Base-by-base conservation (phyloP, 2,797 vertebrate species). In the Mus minutoides region DNA sequence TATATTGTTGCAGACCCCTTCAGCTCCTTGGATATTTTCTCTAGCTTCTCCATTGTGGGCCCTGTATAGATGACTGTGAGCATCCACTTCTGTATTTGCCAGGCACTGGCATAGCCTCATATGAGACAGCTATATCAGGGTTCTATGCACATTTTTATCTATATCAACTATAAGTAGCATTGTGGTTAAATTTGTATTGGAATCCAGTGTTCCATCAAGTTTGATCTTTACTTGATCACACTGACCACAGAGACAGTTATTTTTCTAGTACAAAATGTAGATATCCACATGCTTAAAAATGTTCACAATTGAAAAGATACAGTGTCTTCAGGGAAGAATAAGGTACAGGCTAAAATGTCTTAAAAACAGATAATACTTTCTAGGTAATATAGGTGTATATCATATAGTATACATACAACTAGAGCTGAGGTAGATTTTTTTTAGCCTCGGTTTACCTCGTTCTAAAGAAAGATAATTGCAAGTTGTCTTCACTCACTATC, bases 311-410 rank as follows among this genome's bases (percentile, higher is more conserved):
- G 6, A 60, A 17, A 26, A 12, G 94, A 75, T 9, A 0, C 14
- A 64, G 24, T 0, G 56, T 17, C 21, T 86, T 29, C 91, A 43
- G 78, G 95, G 77, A 0, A 85, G 17, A 76, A 5, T 13, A 96
- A 67, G 37, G 2, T 87, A 37, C 12, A 87, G 13, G 6, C 88
- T 80, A 62, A 92, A 12, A 0, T 75, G 77, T 77, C 8, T 71
- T 96, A 73, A 90, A 94, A 31, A 4, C 85, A 69, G 58, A 87
- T 84, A 54, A 85, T 86, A 46, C 62, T 80, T 82, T 1, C 7
- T 90, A 14, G 34, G 64, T 46, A 19, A 13, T n/a, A 52, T n/a
- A 19, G 6, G 34, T n/a, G 22, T 75, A 0, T 11, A 67, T 67
- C 34, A 34, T 67, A 67, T 34, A 34, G 31, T 34, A 67, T 34